Evolutionary conservation across 2,888 invertebrate genomes (phyloP).

Genomic region (Drosophila subquinaria): DNA sequence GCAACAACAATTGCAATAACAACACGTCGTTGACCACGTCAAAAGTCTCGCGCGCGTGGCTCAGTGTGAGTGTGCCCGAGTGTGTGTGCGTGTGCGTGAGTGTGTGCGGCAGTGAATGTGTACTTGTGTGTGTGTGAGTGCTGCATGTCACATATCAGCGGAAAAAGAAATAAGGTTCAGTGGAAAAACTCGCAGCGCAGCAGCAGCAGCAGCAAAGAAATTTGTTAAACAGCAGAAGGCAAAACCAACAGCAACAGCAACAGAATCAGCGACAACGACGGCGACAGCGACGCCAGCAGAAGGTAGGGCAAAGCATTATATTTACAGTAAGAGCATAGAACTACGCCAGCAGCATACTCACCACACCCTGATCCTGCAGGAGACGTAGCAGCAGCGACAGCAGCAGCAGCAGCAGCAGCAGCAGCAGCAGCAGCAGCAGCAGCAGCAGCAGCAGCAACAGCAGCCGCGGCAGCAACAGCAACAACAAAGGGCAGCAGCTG

Average conservation of each 20-base stretch:
- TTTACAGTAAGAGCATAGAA: slow-evolving; percentile 64
- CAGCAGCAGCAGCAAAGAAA: slow-evolving; percentile 38
- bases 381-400: slow-evolving; percentile 23
- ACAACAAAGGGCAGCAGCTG: slow-evolving; percentile 48
- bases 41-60: slow-evolving; percentile 55
- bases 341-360: slow-evolving; percentile 71
- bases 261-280: slow-evolving; percentile 36
- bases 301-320: slow-evolving; percentile 67
- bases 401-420: slow-evolving; percentile 33
- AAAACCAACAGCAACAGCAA: slow-evolving; percentile 59
- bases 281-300: slow-evolving; percentile 62
- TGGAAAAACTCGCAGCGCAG: slow-evolving; percentile 43
- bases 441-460: slow-evolving; percentile 29
- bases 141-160: slow-evolving; percentile 73
- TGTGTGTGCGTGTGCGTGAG: slow-evolving; percentile 34
- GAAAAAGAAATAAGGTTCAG: slow-evolving; percentile 45
- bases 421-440: slow-evolving; percentile 43
- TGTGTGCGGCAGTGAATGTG: slow-evolving; percentile 31
- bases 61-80: slow-evolving; percentile 41
- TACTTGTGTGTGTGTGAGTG: slow-evolving; percentile 46
- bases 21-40: slow-evolving; percentile 40
- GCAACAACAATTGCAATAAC: slow-evolving; percentile 32
- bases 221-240: slow-evolving; percentile 54
- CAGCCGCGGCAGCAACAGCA: slow-evolving; percentile 35
- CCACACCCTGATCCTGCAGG: slow-evolving; percentile 84